Evolutionary conservation across 2,797 vertebrate genomes (phyloP).

Genomic region (Artibeus jamaicensis): DNA sequence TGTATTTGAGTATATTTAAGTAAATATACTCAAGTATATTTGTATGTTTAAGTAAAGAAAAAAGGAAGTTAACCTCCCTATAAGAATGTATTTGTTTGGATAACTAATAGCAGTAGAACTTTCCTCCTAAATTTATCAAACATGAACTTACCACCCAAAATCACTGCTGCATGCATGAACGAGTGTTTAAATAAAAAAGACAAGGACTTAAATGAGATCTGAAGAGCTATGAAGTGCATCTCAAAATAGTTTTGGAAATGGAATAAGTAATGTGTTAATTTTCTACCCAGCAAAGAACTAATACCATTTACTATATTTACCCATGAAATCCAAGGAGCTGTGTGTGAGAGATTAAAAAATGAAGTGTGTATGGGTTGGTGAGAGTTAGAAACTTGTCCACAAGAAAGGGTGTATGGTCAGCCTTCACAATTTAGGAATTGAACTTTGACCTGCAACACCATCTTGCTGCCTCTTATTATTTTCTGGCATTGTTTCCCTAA

Average conservation of each 20-base stretch:
- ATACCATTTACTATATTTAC: neutral
- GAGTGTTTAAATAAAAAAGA: neutral
- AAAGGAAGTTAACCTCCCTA: neutral
- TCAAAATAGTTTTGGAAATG: neutral
- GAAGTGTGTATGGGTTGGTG: neutral
- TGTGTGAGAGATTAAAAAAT: neutral
- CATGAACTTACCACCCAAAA: neutral
- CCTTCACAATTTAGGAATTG: neutral
- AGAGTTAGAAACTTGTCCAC: neutral
- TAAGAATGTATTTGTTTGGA: neutral
- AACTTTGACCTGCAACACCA: accelerated
- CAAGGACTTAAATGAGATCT: neutral
- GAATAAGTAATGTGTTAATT: neutral
- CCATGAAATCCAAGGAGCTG: neutral
- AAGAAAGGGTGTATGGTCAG: neutral
- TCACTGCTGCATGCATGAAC: neutral
- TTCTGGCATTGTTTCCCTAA: neutral
- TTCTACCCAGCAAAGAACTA: neutral
- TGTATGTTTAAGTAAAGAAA: neutral
- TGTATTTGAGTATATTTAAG: neutral
- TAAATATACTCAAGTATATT: too few relatives aligned
- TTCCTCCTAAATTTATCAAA: neutral
- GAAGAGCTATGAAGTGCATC: neutral
- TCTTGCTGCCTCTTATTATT: accelerated
- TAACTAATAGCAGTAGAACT: neutral